Base-by-base conservation (phyloP, 2,888 invertebrate species). In the Agrochola macilenta region DNA sequence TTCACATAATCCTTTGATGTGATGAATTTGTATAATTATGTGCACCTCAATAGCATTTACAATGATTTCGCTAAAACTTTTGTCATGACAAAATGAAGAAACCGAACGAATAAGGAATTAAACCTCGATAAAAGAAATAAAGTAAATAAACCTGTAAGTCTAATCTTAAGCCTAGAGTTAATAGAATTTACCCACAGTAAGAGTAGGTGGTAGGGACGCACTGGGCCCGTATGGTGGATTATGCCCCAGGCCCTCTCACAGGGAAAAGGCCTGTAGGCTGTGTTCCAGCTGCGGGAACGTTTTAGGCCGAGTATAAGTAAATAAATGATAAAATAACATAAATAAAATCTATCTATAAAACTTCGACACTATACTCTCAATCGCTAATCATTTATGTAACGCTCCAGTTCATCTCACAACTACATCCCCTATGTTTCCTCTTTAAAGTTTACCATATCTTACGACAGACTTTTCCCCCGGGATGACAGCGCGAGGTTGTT, bases 401-500 rank as follows among this genome's bases (percentile, higher is more conserved):
- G 35, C 35, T 35, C 8, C 26, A 46, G 60, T 68, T 49, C 20
- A 2, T 54, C 58, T 26, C 80, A 69, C 1, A 85, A 79, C 39
- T 14, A 0, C 5, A 8, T 0, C 11, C 78, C 84, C 81, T 92
- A 52, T 90, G 85, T 90, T 87, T 85, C 39, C 79, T 60, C 26
- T 72, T 76, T 78, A 78, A 89, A 90, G 88, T 91, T 91, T 91
- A 91, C 88, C 91, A 92, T 92, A 90, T 92, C 92, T 92, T 87
- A 87, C 87, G 87, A 87, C 81, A 83, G 89, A 86, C 84, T 90
- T 89, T 89, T 87, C 88, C 83, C 85, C 72, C 71, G 81, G 87
- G 83, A 87, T 85, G 86, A 89, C 86, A 84, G 82, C 83, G 77
- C 82, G 78, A 78, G 90, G 90, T 85, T 84, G 88, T 80, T 90